Conservation (phyloP, 1,140 invertebrate species). For the Drosophila lini region DNA sequence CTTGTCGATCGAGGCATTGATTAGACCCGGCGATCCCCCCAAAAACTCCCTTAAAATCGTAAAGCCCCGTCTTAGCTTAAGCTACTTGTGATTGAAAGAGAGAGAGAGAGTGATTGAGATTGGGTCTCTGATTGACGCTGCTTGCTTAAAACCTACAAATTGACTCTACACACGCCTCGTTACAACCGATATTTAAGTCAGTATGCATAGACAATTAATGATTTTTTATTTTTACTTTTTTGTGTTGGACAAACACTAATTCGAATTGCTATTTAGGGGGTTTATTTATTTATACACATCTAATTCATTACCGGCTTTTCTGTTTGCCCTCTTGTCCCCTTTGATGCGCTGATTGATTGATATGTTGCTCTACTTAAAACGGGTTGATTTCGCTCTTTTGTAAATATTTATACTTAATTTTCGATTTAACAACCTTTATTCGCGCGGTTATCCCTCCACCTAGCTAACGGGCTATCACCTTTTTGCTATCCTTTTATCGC, state of each 20-base stretch:
- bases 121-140: conserved; percentile 63
- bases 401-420: conserved; percentile 81
- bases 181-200: conserved; percentile 51
- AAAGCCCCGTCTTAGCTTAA: conserved; percentile 32
- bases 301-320: conserved; percentile 15
- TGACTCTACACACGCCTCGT: conserved; percentile 46
- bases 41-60: conserved; percentile 40
- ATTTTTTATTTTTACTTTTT: not conserved
- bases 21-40: conserved; percentile 58
- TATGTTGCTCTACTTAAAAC: conserved; percentile 71
- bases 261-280: conserved; percentile 15
- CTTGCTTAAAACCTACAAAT: conserved; percentile 57
- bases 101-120: conserved; percentile 36
- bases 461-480: conserved; percentile 54
- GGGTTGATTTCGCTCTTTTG: conserved; percentile 54
- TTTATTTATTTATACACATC: conserved; percentile 11
- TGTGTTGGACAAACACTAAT: conserved; percentile 4
- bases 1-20: conserved; percentile 75
- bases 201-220: conserved; percentile 24
- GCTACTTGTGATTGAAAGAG: conserved; percentile 9
- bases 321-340: conserved; percentile 40
- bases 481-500: conserved; percentile 25
- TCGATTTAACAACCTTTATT: conserved; percentile 71
- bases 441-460: conserved; percentile 36
- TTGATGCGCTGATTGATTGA: conserved; percentile 46